Conservation (phyloP, 2,797 vertebrate species). For the Pteropus rufus region DNA sequence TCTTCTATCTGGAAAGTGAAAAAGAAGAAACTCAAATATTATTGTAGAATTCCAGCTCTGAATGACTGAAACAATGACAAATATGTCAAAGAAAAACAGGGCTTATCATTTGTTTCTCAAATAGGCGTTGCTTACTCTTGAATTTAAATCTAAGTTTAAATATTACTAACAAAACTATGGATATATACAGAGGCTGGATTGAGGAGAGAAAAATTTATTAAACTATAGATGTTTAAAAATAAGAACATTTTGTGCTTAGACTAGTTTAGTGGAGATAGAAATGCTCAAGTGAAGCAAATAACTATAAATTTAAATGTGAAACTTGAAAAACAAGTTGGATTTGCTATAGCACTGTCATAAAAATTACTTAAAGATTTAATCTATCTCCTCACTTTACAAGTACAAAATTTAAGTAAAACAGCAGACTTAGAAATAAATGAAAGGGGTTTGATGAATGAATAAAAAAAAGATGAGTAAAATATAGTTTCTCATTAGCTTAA, state of each 20-base stretch:
- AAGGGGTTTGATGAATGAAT: background rate
- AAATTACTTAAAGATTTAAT: background rate
- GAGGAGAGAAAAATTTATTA: background rate
- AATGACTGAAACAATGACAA: background rate
- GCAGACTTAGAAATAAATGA: background rate
- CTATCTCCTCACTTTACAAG: background rate
- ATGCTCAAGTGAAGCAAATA: background rate
- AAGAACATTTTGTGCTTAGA: background rate
- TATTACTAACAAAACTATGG: background rate
- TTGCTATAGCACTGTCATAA: background rate
- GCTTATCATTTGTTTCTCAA: background rate
- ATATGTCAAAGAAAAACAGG: background rate
- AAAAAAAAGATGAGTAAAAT: background rate
- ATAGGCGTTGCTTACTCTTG: background rate
- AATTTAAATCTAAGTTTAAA: background rate
- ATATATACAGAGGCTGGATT: background rate
- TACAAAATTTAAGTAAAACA: background rate
- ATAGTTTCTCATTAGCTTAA: background rate
- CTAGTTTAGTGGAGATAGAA: background rate
- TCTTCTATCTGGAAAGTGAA: background rate
- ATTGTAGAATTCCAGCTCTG: background rate
- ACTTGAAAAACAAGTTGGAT: background rate
- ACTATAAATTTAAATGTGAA: background rate
- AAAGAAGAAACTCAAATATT: background rate
- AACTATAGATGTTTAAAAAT: background rate